A percentile compares a stretch with the other conserved stretches of the same genome.
These are phyloP conservation scores for Hydrophis major DNA, from an alignment of 2,797 vertebrate genomes.

Conservation along the genomic window DNA sequence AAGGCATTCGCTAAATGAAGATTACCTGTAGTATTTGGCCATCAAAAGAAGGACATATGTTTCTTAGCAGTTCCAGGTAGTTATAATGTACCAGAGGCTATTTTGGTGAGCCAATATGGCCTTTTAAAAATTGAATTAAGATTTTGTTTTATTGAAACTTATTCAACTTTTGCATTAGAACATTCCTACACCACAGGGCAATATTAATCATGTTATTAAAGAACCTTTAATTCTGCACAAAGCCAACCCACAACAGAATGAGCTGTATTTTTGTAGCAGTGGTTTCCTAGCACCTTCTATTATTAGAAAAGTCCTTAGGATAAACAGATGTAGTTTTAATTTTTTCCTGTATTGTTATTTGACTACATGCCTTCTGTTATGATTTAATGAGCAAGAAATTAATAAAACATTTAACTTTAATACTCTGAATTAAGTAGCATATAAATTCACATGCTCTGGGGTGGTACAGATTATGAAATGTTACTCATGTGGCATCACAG, in stretches of 20 bases:
- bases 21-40: not conserved
- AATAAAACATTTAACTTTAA: not conserved
- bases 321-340: slow-evolving; percentile 48
- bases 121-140: not conserved
- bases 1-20: too few relatives aligned
- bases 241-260: not conserved
- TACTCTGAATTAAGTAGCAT: not conserved
- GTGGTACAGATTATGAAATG: slow-evolving; percentile 36
- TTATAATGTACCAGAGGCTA: not conserved
- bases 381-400: slow-evolving; percentile 7
- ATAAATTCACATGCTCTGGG: slow-evolving; percentile 13
- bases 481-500: not conserved
- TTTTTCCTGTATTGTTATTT: slow-evolving; percentile 28
- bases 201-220: not conserved
- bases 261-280: not conserved
- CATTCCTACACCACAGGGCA: not conserved
- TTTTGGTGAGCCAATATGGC: not conserved
- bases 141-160: not conserved
- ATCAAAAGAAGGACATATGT: not conserved
- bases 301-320: not conserved
- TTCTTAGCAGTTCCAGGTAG: not conserved
- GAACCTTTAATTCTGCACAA: not conserved
- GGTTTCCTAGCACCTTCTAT: slow-evolving; percentile 3
- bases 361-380: not conserved
- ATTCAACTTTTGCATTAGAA: not conserved